phyloP scores from a whole-genome alignment of 2,113 vertebrate species.

The Hyla sarda region DNA sequence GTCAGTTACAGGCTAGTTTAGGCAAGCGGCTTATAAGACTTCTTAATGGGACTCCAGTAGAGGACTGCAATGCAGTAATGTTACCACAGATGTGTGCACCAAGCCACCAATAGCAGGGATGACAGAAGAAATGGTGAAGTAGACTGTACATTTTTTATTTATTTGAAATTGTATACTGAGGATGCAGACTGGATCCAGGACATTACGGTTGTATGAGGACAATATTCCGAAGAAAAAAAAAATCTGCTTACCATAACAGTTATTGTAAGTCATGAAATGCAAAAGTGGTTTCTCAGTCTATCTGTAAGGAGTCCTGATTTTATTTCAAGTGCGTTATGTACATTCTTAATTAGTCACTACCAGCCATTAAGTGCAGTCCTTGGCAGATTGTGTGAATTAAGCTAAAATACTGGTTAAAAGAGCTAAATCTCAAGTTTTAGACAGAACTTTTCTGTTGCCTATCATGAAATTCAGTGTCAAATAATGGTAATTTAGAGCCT shows the following conservation, averaged over 20 bases:
- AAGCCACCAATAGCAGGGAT: no score
- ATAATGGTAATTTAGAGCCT: slow-evolving; percentile 57
- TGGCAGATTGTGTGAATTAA: slow-evolving; percentile 1
- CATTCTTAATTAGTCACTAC: neutral
- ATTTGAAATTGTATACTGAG: no score
- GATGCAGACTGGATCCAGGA: no score
- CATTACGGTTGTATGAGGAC: no score
- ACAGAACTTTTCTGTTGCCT: slow-evolving; percentile 26
- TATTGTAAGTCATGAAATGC: neutral
- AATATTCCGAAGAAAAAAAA: no score
- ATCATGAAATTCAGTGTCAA: slow-evolving; percentile 43
- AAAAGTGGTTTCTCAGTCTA: neutral
- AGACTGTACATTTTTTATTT: no score
- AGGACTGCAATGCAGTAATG: no score
- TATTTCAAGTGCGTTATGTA: neutral
- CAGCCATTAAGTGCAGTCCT: neutral
- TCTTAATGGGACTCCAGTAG: no score
- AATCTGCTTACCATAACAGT: neutral
- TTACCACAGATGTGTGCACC: no score
- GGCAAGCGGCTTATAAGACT: no score
- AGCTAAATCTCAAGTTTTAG: slow-evolving; percentile 4
- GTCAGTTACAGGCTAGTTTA: no score
- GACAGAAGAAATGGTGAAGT: no score
- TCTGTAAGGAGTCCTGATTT: neutral
- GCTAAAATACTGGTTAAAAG: slow-evolving; percentile 1